Percentiles rank a stretch among this genome's conserved stretches.
Conservation (phyloP, 2,797 vertebrate species). For the Huso huso region DNA sequence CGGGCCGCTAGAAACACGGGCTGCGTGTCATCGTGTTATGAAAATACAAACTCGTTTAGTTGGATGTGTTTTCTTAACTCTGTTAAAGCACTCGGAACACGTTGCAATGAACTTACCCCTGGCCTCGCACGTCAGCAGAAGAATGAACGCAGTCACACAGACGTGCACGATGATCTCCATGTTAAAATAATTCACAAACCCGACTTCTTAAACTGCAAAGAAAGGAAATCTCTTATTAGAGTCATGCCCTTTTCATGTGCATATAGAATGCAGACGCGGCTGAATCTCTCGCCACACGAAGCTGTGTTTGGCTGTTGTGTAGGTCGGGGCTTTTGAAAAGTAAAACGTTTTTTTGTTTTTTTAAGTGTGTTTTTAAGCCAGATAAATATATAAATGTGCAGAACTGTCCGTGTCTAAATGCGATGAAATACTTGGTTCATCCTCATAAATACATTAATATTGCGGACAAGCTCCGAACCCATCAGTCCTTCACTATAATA, state of each 20-base stretch:
- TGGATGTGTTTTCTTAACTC: neutral
- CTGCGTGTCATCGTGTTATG: no score
- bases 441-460: no score
- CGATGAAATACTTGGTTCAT: no score
- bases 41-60: neutral
- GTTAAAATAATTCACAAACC: neutral
- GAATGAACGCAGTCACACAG: constrained; percentile 25
- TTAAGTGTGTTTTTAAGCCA: neutral
- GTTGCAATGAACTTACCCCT: constrained; percentile 28
- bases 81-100: neutral
- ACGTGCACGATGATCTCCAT: constrained; percentile 6
- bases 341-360: neutral
- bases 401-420: no score
- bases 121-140: constrained; percentile 30
- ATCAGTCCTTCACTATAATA: no score
- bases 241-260: no score
- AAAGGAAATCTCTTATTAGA: neutral
- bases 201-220: neutral
- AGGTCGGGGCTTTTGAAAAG: neutral
- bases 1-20: neutral
- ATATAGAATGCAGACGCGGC: no score
- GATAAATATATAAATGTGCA: no score
- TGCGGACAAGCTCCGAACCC: no score
- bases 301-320: neutral
- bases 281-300: neutral